Conservation (phyloP, 37 sponge, comb jelly and placozoan genomes). For the Cladorhizidae sp. region DNA sequence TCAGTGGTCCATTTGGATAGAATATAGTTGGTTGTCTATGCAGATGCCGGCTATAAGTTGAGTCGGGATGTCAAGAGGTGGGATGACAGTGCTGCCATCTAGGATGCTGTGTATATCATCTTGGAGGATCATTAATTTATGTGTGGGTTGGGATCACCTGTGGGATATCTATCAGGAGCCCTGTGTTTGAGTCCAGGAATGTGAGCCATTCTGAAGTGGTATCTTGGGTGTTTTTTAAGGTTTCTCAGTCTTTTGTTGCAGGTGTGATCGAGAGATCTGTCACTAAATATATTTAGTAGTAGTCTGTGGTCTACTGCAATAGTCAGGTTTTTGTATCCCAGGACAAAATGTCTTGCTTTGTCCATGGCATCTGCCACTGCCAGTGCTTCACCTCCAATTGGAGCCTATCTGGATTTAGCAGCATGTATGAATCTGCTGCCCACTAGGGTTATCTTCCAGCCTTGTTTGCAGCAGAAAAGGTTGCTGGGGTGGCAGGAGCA, state of each 20-base stretch:
- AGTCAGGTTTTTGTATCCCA: slow-evolving; percentile 38
- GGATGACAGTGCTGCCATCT: no score
- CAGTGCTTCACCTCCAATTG: slow-evolving; percentile 48
- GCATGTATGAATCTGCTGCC: slow-evolving; percentile 46
- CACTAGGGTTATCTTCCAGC: slow-evolving; percentile 50
- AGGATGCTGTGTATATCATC: no score
- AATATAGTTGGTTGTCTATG: no score
- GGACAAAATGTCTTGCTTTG: slow-evolving; percentile 47
- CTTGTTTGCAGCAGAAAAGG: slow-evolving; percentile 33
- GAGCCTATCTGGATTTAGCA: slow-evolving; percentile 44
- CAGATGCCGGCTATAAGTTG: no score
- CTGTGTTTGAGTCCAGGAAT: no score
- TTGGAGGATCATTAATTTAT: no score
- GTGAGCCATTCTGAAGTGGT: slow-evolving; percentile 45
- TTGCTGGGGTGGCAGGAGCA: slow-evolving; percentile 34
- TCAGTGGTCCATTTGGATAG: no score
- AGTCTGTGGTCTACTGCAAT: slow-evolving; percentile 47
- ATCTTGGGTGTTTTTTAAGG: slow-evolving; percentile 35
- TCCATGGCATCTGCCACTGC: slow-evolving; percentile 47
- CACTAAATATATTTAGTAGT: slow-evolving; percentile 46
- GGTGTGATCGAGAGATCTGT: slow-evolving; percentile 45
- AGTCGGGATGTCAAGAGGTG: no score
- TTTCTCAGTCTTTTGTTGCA: slow-evolving; percentile 41
- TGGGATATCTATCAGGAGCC: no score
- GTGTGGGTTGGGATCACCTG: no score